These are phyloP conservation scores for Gulo gulo DNA, from an alignment of 2,113 vertebrate species.

Conservation along the genomic window DNA sequence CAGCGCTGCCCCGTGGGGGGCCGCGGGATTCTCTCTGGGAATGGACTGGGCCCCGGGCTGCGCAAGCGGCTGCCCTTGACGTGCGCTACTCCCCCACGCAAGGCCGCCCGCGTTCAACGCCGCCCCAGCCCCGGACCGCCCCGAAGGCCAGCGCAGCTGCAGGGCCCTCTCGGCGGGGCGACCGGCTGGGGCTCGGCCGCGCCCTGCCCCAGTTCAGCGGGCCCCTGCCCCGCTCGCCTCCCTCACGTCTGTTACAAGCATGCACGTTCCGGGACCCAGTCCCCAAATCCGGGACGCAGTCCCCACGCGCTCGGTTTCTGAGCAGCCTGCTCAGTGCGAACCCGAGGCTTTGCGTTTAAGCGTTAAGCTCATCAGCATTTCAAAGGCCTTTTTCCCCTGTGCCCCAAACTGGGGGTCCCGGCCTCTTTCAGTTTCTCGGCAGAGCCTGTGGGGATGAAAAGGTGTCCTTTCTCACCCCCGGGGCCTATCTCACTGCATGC, in stretches of 20 bases:
- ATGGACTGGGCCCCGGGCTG: too few relatives aligned
- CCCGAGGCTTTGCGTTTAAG: too few relatives aligned
- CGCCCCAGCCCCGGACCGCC: not conserved
- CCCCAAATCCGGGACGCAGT: too few relatives aligned
- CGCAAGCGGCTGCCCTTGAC: not conserved
- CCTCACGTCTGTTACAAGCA: not conserved
- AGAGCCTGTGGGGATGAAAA: not conserved
- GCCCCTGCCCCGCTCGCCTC: too few relatives aligned
- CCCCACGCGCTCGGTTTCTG: not conserved
- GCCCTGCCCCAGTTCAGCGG: not conserved
- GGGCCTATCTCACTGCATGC: too few relatives aligned
- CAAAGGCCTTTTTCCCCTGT: not conserved
- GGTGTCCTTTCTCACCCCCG: too few relatives aligned
- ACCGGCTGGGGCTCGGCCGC: not conserved
- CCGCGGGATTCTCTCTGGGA: not conserved
- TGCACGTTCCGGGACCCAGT: not conserved
- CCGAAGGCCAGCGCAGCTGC: not conserved
- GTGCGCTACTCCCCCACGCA: too few relatives aligned
- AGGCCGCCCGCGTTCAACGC: rapidly evolving
- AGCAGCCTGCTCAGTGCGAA: not conserved
- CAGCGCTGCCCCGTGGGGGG: rapidly evolving
- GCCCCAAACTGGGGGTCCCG: not conserved
- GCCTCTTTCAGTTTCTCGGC: not conserved
- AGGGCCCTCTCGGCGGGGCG: not conserved
- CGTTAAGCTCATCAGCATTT: not conserved